Percentiles rank a stretch among this genome's conserved stretches.
phyloP scores from a whole-genome alignment of 2,888 invertebrate species.

The Atherix ibis region DNA sequence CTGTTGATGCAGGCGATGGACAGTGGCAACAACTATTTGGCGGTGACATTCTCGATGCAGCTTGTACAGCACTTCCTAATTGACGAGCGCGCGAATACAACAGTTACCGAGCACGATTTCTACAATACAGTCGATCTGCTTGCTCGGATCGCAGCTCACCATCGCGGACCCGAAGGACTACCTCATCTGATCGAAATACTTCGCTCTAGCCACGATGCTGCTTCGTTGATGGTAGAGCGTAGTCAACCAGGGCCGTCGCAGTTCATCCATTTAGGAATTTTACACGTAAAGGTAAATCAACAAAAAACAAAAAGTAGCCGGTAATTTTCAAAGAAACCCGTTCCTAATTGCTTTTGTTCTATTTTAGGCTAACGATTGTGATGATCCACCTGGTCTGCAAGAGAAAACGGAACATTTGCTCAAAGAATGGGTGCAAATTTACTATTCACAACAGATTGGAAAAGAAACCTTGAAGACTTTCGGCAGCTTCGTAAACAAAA shows the following conservation, averaged over 20 bases:
- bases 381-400: slow-evolving; percentile 84
- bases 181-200: slow-evolving; percentile 67
- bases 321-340: not conserved
- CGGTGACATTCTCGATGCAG: slow-evolving; percentile 81
- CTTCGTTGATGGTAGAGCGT: slow-evolving; percentile 57
- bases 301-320: not conserved
- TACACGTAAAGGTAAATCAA: slow-evolving; percentile 57
- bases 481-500: slow-evolving; percentile 84
- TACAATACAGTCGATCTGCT: slow-evolving; percentile 75
- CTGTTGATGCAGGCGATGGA: slow-evolving; percentile 77
- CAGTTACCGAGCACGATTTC: slow-evolving; percentile 70
- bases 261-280: slow-evolving; percentile 85
- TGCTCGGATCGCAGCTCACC: slow-evolving; percentile 56
- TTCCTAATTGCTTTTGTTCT: slow-evolving; percentile 9
- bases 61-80: slow-evolving; percentile 74
- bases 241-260: slow-evolving; percentile 65
- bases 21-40: slow-evolving; percentile 62
- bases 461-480: slow-evolving; percentile 84
- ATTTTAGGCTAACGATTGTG: slow-evolving; percentile 62
- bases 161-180: slow-evolving; percentile 70
- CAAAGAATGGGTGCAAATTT: slow-evolving; percentile 89
- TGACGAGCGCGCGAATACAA: slow-evolving; percentile 62
- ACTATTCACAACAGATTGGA: slow-evolving; percentile 58
- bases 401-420: slow-evolving; percentile 90
- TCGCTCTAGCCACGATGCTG: slow-evolving; percentile 54